These are phyloP conservation scores for Pseudococcus jackbeardsleyi DNA, from an alignment of 2,888 invertebrate genomes.

Conservation along the genomic window DNA sequence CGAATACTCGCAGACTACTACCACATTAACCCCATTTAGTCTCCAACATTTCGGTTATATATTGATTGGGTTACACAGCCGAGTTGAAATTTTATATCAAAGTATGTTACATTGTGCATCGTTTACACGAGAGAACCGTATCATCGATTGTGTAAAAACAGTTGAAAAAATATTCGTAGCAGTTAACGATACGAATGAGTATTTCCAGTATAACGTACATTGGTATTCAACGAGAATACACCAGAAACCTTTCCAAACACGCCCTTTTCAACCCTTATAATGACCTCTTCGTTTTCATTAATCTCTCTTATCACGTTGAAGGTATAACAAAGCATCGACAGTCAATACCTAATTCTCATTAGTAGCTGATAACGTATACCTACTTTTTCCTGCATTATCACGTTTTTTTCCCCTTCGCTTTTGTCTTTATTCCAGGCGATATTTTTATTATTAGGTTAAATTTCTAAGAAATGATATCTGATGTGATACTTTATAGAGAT, in stretches of 20 bases:
- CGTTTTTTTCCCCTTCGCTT: not conserved
- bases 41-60: not conserved
- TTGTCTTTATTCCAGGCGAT: slow-evolving; percentile 10
- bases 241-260: slow-evolving; percentile 50
- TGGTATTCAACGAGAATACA: slow-evolving; percentile 50
- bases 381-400: slow-evolving; percentile 24
- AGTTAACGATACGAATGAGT: slow-evolving; percentile 26
- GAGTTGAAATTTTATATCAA: not conserved
- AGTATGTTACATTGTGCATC: slow-evolving; percentile 12
- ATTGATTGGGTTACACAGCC: not conserved
- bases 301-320: slow-evolving; percentile 54
- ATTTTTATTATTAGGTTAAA: not conserved
- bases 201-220: not conserved
- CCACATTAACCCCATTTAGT: no score
- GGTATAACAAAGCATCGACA: slow-evolving; percentile 51
- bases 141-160: slow-evolving; percentile 16
- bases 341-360: slow-evolving; percentile 49
- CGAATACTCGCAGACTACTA: no score
- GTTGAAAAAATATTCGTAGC: slow-evolving; percentile 38
- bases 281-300: slow-evolving; percentile 50
- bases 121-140: slow-evolving; percentile 1
- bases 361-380: slow-evolving; percentile 36
- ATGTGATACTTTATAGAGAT: not conserved
- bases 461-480: slow-evolving; percentile 20
- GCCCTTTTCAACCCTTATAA: slow-evolving; percentile 54